Conservation (phyloP, 2,113 vertebrate genomes). For the Eupsittula cactorum region DNA sequence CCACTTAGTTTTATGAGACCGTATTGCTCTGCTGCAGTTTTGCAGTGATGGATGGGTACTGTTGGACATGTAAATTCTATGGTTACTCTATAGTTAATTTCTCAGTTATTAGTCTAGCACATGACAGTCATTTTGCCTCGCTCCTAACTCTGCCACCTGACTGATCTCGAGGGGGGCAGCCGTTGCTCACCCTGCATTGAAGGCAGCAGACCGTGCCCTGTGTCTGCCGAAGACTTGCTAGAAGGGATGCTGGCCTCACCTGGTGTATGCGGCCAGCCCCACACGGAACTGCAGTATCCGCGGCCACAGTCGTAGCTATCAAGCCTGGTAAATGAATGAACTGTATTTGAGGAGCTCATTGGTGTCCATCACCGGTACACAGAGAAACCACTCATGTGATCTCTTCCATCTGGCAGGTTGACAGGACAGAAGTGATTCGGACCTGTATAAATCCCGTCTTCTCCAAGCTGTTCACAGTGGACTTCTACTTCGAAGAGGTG, state of each 20-base stretch:
- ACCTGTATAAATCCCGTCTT: constrained; percentile 92
- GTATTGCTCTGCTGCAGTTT: neutral
- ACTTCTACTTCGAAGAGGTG: constrained; percentile 97
- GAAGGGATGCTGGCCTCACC: neutral
- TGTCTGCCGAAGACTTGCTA: neutral
- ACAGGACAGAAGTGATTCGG: constrained; percentile 93
- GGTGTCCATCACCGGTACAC: neutral
- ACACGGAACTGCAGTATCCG: neutral
- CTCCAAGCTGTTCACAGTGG: constrained; percentile 94
- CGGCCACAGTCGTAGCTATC: neutral
- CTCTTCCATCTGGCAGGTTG: constrained; percentile 80
- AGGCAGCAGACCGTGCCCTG: neutral
- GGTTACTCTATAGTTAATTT: neutral
- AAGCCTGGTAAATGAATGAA: neutral
- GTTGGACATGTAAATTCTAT: neutral
- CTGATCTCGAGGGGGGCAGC: neutral
- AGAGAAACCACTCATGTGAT: neutral
- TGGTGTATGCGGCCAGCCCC: neutral
- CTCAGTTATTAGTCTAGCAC: neutral
- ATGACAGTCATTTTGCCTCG: neutral
- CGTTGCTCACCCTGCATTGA: neutral
- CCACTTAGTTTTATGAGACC: neutral
- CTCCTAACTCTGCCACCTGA: neutral
- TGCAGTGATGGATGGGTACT: neutral
- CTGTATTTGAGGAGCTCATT: neutral